These are phyloP conservation scores for Macrophya alboannulata DNA, from an alignment of 2,888 invertebrate species.

Conservation along the genomic window DNA sequence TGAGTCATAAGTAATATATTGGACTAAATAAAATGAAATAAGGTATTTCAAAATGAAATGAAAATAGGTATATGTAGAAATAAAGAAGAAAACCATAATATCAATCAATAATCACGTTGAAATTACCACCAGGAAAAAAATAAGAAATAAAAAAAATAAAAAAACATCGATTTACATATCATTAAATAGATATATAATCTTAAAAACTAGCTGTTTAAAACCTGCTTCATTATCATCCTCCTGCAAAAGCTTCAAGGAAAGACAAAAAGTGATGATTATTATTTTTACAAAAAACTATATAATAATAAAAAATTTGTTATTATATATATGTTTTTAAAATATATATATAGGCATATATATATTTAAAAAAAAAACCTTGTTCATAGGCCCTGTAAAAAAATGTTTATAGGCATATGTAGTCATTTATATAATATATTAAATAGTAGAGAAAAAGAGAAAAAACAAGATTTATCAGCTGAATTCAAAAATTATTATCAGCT, in stretches of 20 bases:
- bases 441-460: constrained; percentile 44
- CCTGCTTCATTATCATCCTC: constrained; percentile 78
- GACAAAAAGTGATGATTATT: constrained; percentile 78
- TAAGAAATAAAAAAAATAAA: constrained; percentile 59
- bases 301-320: constrained; percentile 36
- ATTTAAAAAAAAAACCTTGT: not conserved
- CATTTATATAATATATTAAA: not conserved
- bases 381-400: constrained; percentile 71
- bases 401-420: constrained; percentile 11
- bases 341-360: not conserved
- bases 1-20: not conserved
- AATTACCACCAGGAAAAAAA: constrained; percentile 60
- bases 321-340: not conserved
- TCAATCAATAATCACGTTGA: constrained; percentile 73
- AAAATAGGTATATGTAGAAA: constrained; percentile 68
- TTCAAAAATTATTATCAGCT: constrained; percentile 78
- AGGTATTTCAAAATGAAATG: not conserved
- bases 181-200: constrained; percentile 74
- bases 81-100: constrained; percentile 71
- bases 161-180: constrained; percentile 76
- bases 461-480: constrained; percentile 71
- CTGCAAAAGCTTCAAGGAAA: constrained; percentile 80
- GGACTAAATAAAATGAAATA: constrained; percentile 9
- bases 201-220: constrained; percentile 79
- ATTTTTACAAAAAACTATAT: constrained; percentile 60